Evolutionary conservation across 2,113 vertebrate species (phyloP), one percentile per base, ranked within the genome.

Genomic region (Damaliscus lunatus): DNA sequence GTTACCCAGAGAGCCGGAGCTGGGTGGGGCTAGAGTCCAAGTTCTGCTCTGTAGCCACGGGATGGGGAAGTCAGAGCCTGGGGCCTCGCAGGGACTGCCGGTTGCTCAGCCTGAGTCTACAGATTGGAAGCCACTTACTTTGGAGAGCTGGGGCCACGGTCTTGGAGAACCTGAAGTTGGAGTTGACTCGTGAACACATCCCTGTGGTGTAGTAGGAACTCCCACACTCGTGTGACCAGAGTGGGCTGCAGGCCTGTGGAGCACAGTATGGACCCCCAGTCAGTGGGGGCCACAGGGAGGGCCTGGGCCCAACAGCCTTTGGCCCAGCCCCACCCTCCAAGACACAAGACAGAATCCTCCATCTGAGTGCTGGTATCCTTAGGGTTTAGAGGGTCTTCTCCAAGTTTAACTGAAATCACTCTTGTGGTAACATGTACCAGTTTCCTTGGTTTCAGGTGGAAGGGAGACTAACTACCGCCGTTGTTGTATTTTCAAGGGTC

Each of bases 171-270:
- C 99, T 99, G 99, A 99, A 99, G 98, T 99, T 99, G 97, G 99
- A 98, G 98, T 99, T 99, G 98, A 99, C 99, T 14, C 99, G 98
- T 10, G 99, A 99, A 78, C 99, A 99, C 99, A 99, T 99, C 11
- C 99, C 99, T 0, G 99, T 99, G 98, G 99, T 99, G 98, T 99
- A 99, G 98, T 99, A 99, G 87, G 99, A 99, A 92, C 99, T 99
- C 36, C 99, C 99, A 36, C 99, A 99, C 96, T 99, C 99, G 3
- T 99, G 99, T 27, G 99, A 99, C 99, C 99, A 99, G 94, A 99
- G 99, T 0, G 99, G 99, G 80, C 99, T 99, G 96, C 99, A 99
- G 85, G 99, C 99, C 99, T 99, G 98, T 2, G 97, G 74, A 84
- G 98, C 55, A 95, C 10, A 96, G 93, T 5, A 0, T 9, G 33